Evolutionary conservation across 2,797 vertebrate genomes (phyloP).

Genomic region (Lagorchestes hirsutus): DNA sequence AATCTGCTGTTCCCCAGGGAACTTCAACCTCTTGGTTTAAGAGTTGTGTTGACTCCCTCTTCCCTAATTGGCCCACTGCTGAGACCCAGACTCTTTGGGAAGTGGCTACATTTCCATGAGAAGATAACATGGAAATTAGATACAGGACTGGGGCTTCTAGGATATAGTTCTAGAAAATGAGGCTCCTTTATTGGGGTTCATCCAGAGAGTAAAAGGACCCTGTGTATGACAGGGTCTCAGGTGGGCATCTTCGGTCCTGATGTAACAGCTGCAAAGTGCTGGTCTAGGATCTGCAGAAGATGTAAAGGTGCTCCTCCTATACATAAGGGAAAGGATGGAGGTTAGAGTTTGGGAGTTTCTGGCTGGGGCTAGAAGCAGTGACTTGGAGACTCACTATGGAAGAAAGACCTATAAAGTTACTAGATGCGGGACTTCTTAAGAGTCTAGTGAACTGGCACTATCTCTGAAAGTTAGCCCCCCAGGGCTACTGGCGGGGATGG

Average conservation of each 20-base stretch:
- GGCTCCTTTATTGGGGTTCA: not conserved
- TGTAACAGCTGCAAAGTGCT: not conserved
- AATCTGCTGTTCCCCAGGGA: conserved; percentile 5
- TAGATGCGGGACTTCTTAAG: not conserved
- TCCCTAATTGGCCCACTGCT: not conserved
- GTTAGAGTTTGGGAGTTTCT: not conserved
- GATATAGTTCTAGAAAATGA: not conserved
- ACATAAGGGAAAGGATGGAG: not conserved
- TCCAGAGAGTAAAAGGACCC: not conserved
- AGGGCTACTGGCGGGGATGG: not conserved
- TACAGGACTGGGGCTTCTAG: not conserved
- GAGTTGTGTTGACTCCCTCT: not conserved
- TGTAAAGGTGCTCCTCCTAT: not conserved
- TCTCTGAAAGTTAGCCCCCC: not conserved
- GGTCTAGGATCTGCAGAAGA: not conserved
- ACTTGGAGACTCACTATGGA: not conserved
- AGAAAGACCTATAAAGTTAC: not conserved
- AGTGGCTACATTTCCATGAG: not conserved
- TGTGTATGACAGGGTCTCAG: not conserved
- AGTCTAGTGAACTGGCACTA: not conserved
- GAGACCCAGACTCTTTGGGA: not conserved
- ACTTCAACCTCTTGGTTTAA: conserved; percentile 53
- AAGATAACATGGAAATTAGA: not conserved
- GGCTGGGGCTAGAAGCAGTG: conserved; percentile 3
- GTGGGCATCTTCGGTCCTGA: not conserved